These are phyloP conservation scores for Sesia apiformis DNA, from an alignment of 2,888 invertebrate species.

Conservation along the genomic window DNA sequence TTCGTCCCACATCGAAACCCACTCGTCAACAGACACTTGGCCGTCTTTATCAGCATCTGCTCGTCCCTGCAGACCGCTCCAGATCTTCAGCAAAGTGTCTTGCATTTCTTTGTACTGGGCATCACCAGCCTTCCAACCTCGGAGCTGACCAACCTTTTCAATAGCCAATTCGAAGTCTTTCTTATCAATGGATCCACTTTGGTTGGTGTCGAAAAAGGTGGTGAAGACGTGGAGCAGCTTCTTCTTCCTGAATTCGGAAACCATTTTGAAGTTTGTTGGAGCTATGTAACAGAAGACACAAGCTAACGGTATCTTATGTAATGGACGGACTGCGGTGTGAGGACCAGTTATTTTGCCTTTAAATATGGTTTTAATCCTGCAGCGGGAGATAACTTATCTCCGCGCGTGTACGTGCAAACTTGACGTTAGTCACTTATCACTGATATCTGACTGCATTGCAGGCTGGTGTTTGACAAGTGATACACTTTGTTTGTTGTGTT, in stretches of 20 bases:
- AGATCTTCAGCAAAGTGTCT: conserved; percentile 83
- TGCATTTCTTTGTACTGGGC: conserved; percentile 83
- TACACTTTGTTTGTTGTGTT: background rate
- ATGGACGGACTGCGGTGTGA: conserved; percentile 3
- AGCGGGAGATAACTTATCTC: conserved; percentile 7
- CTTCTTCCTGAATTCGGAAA: conserved; percentile 91
- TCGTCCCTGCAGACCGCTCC: conserved; percentile 85
- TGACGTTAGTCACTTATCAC: conserved; percentile 16
- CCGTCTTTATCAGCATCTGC: conserved; percentile 92
- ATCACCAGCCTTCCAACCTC: conserved; percentile 84
- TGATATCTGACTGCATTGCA: conserved; percentile 27
- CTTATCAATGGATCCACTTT: conserved; percentile 89
- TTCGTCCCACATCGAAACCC: conserved; percentile 90
- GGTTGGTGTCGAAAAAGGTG: conserved; percentile 91
- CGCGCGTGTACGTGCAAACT: conserved; percentile 8
- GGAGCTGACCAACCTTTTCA: conserved; percentile 85
- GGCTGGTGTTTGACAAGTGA: conserved; percentile 8
- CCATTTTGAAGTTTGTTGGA: conserved; percentile 53
- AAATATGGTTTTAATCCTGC: conserved; percentile 10
- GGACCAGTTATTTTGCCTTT: conserved; percentile 4
- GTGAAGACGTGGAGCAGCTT: conserved; percentile 90
- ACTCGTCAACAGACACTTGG: conserved; percentile 89
- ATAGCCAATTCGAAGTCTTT: conserved; percentile 90
- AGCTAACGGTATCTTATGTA: too few species aligned
- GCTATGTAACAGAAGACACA: too few species aligned